phyloP scores from a whole-genome alignment of 2,113 vertebrate genomes.

The Notothenia rossii region DNA sequence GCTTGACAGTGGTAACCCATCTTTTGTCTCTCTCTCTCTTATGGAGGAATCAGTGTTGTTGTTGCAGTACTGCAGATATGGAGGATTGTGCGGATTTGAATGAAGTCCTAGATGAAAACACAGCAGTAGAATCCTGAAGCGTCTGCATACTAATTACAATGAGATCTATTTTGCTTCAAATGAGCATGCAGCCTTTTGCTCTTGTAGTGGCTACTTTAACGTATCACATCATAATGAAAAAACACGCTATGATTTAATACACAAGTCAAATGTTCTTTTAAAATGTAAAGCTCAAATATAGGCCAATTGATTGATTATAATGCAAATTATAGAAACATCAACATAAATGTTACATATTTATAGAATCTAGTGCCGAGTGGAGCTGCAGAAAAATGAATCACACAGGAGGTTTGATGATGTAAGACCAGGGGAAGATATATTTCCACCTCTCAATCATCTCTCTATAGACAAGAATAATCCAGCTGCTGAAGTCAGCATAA shows the following conservation, averaged over 20 bases:
- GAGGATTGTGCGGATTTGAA: background rate
- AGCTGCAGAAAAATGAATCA: background rate
- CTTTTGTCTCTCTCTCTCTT: background rate
- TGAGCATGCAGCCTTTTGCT: background rate
- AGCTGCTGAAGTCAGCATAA: background rate
- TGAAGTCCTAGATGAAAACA: background rate
- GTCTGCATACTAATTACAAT: slow-evolving; percentile 23
- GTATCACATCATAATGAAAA: background rate
- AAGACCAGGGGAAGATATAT: background rate
- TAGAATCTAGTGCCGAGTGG: background rate
- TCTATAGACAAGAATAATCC: background rate
- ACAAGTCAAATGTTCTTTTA: background rate
- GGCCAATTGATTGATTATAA: background rate
- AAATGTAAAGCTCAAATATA: background rate
- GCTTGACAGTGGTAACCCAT: slow-evolving; percentile 10
- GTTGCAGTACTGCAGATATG: background rate
- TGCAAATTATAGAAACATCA: background rate
- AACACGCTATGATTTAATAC: background rate
- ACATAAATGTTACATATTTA: background rate
- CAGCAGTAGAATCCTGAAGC: background rate
- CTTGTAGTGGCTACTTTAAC: background rate
- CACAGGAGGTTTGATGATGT: background rate
- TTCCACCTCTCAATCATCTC: background rate
- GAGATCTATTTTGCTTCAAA: background rate
- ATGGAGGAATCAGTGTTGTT: background rate